Base-by-base conservation (phyloP, 1,140 invertebrate genomes). In the Ips typographus region DNA sequence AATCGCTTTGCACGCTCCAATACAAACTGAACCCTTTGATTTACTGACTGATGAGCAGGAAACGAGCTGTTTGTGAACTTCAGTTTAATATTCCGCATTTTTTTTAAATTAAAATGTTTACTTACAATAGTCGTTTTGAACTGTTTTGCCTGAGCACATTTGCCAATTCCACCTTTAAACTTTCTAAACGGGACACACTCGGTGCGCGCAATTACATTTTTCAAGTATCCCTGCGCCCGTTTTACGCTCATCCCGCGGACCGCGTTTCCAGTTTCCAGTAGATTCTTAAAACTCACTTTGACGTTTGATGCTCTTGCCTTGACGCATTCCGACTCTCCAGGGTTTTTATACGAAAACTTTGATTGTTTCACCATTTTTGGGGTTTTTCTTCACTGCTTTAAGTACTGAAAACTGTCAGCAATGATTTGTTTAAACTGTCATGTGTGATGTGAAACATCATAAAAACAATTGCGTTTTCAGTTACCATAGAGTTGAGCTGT, bases 101-200 rank as follows among this genome's bases (percentile, higher is more conserved):
- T n/a, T n/a, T n/a, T n/a, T n/a, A n/a, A n/a, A n/a, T n/a, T 22
- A 47, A 47, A n/a, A 47, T 47, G 44, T 47, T 47, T 64, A 68
- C 66, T 72, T 73, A 77, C 75, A 49, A 68, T 68, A 2, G 60
- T 60, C 5, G 69, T 71, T 51, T 65, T 65, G 58, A 74, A 77
- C 57, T 75, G 70, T 61, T 77, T 77, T 3, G 75, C 74, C 74
- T 82, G 75, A 4, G 73, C 69, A 36, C 72, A 75, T 51, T 66
- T 71, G 37, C 77, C 77, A 36, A 77, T 62, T 53, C 75, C 75
- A 22, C 75, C 63, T 59, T 72, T 74, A 51, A 71, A 76, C 63
- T 67, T 73, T 52, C 55, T 72, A 55, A 77, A 76, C 2, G 76
- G 73, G 2, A 77, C 72, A 42, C 76, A 77, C 70, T 77, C 75